Base-by-base conservation (phyloP, 2,888 invertebrate genomes). In the Mechanitis messenoides region DNA sequence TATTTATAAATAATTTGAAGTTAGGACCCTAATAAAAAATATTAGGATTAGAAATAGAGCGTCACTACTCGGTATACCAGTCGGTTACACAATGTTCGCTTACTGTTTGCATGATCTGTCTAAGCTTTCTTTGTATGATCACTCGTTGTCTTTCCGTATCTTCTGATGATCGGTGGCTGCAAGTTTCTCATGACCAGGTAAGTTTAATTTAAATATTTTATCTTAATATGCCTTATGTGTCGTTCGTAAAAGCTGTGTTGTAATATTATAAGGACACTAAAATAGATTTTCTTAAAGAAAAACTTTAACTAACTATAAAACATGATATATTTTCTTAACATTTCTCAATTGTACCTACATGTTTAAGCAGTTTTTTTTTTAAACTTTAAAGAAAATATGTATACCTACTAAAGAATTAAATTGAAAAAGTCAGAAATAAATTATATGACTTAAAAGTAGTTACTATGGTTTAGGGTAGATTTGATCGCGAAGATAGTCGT, bases 81-180 rank as follows among this genome's bases (percentile, higher is more conserved):
- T 42, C 42, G 63, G 58, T 56, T 61, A 59, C 68, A 62, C 66
- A 64, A 65, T 64, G 63, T 65, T 72, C 66, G 72, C 71, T 73
- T 71, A 64, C 60, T 71, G 72, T 72, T 65, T 72, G 72, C 72
- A 72, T 72, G 71, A 67, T 68, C 69, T 70, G 72, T 72, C 62
- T 71, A 58, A 68, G 72, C 72, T 72, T 72, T 72, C 63, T 67
- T 67, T 71, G 69, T 71, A 66, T 62, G 62, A 54, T 47, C 56
- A 55, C 45, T 54, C 63, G 58, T 63, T 55, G 35, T 53, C 56
- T 62, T 61, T 60, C 20, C 54, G 58, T 58, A 60, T 60, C 28
- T 33, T 54, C 60, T 55, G 35, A 58, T 58, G 47, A 53, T 45
- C 38, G 33, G 38, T 28, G 33, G 33, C 57, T 46, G 50, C 58